Base-by-base conservation (phyloP, 2,888 invertebrate species). In the Ophion slaviceki region DNA sequence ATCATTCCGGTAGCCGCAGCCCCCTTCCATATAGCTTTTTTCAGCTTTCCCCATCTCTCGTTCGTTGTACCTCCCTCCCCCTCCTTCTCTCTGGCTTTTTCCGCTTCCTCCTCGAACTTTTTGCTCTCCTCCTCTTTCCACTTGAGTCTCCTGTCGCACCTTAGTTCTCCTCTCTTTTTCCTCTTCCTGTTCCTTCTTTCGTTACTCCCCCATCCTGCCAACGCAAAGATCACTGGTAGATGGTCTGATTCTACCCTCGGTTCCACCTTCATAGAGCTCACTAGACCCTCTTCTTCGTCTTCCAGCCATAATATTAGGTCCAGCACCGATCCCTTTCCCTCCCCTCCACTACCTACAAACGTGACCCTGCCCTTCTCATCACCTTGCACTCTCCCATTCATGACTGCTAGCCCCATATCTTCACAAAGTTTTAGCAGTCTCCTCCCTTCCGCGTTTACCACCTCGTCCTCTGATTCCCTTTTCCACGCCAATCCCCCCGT, bases 291-390 rank as follows among this genome's bases (percentile, higher is more conserved):
- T 20, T 78, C 64, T 24, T 47, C 53, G 4, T 72, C n/a, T 8
- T 74, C 67, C 17, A 61, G 0, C 61, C 32, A 47, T 14, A 59
- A 20, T n/a, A 20, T 59, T 20, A 20, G 7, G 20, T 59, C 59
- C n/a, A 20, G 20, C 20, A 20, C 59, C 59, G 59, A 59, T 0
- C 5, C 59, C 20, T 59, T 59, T 4, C 59, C 20, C 11, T 59
- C 59, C 7, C 4, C 20, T 20, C 20, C 59, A 8, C 17, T 59
- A 20, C 8, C 20, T 59, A 59, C 59, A 20, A 74, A 83, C 7
- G 79, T 79, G 3, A 79, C 61, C n/a, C 64, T 74, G 6, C 75
- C 83, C 10, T 67, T 28, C 47, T 61, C 28, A n/a, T 74, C 79
- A 3, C 79, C 74, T n/a, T n/a, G n/a, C n/a, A n/a, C n/a, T n/a